Evolutionary conservation across 2,888 invertebrate genomes (phyloP).

Genomic region (Drosophila diplacantha): DNA sequence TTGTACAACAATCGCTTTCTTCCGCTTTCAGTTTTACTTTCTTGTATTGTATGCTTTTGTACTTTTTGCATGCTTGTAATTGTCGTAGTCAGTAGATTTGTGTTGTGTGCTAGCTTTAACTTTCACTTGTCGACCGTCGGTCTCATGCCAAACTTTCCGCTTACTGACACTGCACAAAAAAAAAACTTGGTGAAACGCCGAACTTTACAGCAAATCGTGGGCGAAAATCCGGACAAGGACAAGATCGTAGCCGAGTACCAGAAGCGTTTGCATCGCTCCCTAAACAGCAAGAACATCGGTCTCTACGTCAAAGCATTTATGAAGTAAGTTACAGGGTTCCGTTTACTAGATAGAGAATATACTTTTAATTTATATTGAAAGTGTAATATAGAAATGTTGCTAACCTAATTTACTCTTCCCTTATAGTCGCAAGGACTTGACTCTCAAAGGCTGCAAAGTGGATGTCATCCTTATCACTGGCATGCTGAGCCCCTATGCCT

Average conservation of each 20-base stretch:
- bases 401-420: not conserved
- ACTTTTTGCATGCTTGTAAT: conserved; percentile 40
- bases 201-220: conserved; percentile 79
- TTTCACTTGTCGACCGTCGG: conserved; percentile 1
- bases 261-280: conserved; percentile 84
- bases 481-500: conserved; percentile 86
- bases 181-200: conserved; percentile 26
- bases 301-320: conserved; percentile 89
- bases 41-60: conserved; percentile 27
- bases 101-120: conserved; percentile 1
- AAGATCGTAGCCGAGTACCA: conserved; percentile 87
- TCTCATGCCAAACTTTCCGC: conserved; percentile 41
- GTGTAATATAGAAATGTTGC: too few relatives aligned
- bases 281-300: conserved; percentile 89
- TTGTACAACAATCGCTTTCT: conserved; percentile 6
- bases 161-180: conserved; percentile 41
- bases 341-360: not conserved
- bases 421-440: conserved; percentile 84
- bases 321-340: conserved; percentile 81
- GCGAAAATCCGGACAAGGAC: conserved; percentile 83
- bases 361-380: not conserved
- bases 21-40: conserved; percentile 13
- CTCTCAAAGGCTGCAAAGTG: conserved; percentile 85
- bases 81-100: conserved; percentile 9
- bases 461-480: conserved; percentile 90